Evolutionary conservation across 2,113 vertebrate genomes (phyloP).

Genomic region (Tachysurus vachellii): DNA sequence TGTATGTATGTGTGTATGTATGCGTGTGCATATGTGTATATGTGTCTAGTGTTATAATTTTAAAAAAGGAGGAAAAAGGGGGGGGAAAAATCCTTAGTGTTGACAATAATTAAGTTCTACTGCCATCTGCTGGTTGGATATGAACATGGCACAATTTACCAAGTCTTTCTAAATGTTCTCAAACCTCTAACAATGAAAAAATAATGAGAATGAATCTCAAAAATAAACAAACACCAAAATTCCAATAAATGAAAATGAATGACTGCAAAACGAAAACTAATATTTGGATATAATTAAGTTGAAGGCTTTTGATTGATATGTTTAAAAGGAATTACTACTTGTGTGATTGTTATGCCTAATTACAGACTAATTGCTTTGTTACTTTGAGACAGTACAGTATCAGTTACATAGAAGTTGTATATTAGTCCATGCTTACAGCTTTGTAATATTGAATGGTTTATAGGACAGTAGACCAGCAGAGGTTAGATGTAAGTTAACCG

Average conservation of each 20-base stretch:
- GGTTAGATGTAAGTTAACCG: background rate
- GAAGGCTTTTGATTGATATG: background rate
- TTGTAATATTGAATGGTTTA: background rate
- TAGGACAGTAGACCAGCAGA: background rate
- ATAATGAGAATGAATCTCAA: background rate
- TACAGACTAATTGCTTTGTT: background rate
- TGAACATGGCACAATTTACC: background rate
- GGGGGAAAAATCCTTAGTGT: background rate
- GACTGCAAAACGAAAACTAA: background rate
- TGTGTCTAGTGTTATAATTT: background rate
- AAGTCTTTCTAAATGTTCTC: background rate
- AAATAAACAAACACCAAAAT: background rate
- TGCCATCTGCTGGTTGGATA: slow-evolving; percentile 29
- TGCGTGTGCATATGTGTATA: too few relatives aligned
- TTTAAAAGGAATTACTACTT: background rate
- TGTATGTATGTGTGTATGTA: too few relatives aligned
- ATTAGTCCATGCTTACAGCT: background rate
- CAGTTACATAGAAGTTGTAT: background rate
- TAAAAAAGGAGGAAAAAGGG: too few relatives aligned
- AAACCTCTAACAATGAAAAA: background rate
- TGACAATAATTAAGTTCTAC: background rate
- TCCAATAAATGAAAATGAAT: background rate
- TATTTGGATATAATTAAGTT: background rate
- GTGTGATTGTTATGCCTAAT: background rate
- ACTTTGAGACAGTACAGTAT: background rate